phyloP scores from a whole-genome alignment of 2,888 invertebrate genomes.

The Lasioglossum malachurum region DNA sequence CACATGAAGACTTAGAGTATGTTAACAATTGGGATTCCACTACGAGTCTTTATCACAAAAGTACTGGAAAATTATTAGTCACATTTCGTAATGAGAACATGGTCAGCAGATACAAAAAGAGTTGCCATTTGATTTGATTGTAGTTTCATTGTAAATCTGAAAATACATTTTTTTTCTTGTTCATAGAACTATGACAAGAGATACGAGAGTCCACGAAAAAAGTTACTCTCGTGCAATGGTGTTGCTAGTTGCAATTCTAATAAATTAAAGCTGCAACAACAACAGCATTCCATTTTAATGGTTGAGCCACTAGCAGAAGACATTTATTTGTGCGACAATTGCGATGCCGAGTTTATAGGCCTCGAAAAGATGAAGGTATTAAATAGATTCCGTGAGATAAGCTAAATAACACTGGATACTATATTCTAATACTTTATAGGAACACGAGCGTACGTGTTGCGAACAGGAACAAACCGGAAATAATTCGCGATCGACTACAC shows the following conservation, averaged over 20 bases:
- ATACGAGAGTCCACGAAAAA: constrained; percentile 83
- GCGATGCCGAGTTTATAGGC: constrained; percentile 90
- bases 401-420: not conserved
- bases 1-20: constrained; percentile 88
- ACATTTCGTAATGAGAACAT: constrained; percentile 92
- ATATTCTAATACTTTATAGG: constrained; percentile 57
- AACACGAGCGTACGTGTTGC: constrained; percentile 85
- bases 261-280: constrained; percentile 81
- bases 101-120: constrained; percentile 83
- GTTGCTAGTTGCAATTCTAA: constrained; percentile 65
- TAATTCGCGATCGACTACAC: constrained; percentile 84
- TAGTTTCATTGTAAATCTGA: not conserved
- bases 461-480: constrained; percentile 81
- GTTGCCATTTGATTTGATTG: not conserved
- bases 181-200: constrained; percentile 83
- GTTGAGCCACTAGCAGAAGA: constrained; percentile 87
- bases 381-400: not conserved
- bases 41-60: constrained; percentile 89
- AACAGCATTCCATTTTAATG: constrained; percentile 84
- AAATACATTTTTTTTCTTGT: constrained; percentile 13
- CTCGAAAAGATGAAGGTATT: constrained; percentile 86
- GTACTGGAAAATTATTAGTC: constrained; percentile 88
- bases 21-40: constrained; percentile 91
- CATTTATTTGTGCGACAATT: constrained; percentile 91
- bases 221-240: constrained; percentile 83